Percentiles rank a stretch among this genome's conserved stretches.
Evolutionary conservation across 2,888 invertebrate species (phyloP).

Genomic region (Gymnocheta viridis): DNA sequence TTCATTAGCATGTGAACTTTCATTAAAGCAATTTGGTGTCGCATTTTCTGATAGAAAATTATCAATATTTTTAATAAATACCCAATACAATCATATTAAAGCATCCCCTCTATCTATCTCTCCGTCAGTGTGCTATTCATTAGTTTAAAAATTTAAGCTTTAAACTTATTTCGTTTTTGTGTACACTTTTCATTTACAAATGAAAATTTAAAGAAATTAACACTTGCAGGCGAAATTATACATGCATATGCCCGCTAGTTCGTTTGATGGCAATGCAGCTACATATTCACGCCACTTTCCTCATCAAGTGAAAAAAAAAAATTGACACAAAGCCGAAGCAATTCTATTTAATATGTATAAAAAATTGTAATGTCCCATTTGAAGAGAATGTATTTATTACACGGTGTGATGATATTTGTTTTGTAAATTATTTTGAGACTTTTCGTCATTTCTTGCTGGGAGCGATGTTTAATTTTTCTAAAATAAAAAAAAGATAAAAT

Average conservation of each 20-base stretch:
- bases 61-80: neutral
- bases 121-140: neutral
- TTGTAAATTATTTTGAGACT: too few species aligned
- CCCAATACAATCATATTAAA: neutral
- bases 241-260: neutral
- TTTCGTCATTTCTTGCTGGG: too few species aligned
- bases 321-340: too few species aligned
- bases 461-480: too few species aligned
- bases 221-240: conserved; percentile 26
- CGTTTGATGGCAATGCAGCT: neutral
- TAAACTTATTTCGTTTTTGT: neutral
- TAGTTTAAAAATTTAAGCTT: neutral
- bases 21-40: neutral
- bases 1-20: neutral
- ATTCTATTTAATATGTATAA: too few species aligned
- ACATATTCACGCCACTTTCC: too few species aligned
- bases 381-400: too few species aligned
- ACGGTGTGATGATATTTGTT: too few species aligned
- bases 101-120: neutral
- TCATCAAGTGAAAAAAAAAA: too few species aligned
- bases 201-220: conserved; percentile 56
- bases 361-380: too few species aligned
- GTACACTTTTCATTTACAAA: conserved; percentile 46
- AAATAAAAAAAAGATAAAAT: too few species aligned
- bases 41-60: neutral